Evolutionary conservation across 2,888 invertebrate species (phyloP).

Genomic region (Hyposoter dolosus): DNA sequence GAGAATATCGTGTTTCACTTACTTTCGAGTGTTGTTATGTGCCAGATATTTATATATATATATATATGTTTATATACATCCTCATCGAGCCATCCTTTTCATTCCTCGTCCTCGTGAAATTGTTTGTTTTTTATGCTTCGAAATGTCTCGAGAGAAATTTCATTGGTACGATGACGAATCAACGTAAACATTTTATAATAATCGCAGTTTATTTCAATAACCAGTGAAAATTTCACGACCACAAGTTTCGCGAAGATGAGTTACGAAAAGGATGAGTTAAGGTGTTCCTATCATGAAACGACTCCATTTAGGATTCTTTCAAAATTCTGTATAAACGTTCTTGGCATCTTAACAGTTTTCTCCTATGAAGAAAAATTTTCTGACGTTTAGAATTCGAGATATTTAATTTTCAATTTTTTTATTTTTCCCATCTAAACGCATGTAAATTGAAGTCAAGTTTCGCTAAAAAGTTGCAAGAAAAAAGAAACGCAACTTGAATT

Average conservation of each 20-base stretch:
- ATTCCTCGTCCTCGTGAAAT: conserved; percentile 47
- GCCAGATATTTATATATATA: conserved; percentile 19
- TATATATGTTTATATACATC: conserved; percentile 20
- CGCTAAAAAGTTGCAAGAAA: no score
- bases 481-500: no score
- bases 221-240: conserved; percentile 12
- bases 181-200: neutral
- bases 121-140: conserved; percentile 52
- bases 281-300: no score
- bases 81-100: conserved; percentile 46
- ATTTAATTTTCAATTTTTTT: no score
- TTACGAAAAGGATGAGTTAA: neutral
- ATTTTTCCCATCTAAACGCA: no score
- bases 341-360: no score
- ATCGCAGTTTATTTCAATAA: neutral
- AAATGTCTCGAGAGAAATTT: conserved; percentile 21
- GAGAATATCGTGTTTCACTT: conserved; percentile 60
- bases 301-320: no score
- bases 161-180: conserved; percentile 5
- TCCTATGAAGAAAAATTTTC: no score
- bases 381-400: no score
- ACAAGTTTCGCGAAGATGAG: neutral
- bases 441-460: no score
- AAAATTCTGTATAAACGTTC: no score
- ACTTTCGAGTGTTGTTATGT: conserved; percentile 51